Base-by-base conservation (phyloP, 2,888 invertebrate genomes). In the Selenia dentaria region DNA sequence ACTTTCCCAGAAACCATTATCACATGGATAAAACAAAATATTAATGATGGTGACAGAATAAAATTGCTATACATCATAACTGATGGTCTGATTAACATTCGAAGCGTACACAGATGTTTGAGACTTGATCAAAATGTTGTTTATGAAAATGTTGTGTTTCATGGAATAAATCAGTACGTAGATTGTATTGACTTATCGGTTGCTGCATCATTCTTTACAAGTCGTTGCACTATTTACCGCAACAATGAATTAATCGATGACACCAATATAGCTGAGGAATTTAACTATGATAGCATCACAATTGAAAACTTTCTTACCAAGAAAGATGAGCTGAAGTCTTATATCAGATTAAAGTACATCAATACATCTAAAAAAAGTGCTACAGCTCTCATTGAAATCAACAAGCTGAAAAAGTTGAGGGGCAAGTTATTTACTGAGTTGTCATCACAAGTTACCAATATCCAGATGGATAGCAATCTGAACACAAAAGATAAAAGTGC, bases 261-360 rank as follows among this genome's bases (percentile, higher is more conserved):
- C 13, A 53, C 45, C 8, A 54, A 75, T 60, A 62, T 75, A 48
- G 62, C 69, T 3, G 42, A 59, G 6, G 64, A 62, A n/a, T 74
- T 56, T 44, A 61, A 71, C 39, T 75, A 75, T 33, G 58, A 59
- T 16, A 54, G 55, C 25, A 62, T 75, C 3, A 67, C 55, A 3
- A 4, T 57, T 2, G 42, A 61, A 2, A 75, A 70, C 32, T 75
- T 71, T 57, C 26, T 2, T 8, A 10, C 12, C 0, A 62, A 69
- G 51, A 73, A 57, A 56, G 59, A 73, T 3, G 31, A 40, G 10
- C 42, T 75, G 10, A 65, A 59, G 20, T 73, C 74, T 35, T 75
- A 75, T 36, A 70, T 75, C 8, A 69, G 54, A 40, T 53, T 71
- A 5, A 74, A 73, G 51, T 74, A 52, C 18, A 59, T 74, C 54